Evolutionary conservation across 2,888 invertebrate genomes (phyloP), one percentile per base, ranked within the genome.

Genomic region (Plebejus anna): DNA sequence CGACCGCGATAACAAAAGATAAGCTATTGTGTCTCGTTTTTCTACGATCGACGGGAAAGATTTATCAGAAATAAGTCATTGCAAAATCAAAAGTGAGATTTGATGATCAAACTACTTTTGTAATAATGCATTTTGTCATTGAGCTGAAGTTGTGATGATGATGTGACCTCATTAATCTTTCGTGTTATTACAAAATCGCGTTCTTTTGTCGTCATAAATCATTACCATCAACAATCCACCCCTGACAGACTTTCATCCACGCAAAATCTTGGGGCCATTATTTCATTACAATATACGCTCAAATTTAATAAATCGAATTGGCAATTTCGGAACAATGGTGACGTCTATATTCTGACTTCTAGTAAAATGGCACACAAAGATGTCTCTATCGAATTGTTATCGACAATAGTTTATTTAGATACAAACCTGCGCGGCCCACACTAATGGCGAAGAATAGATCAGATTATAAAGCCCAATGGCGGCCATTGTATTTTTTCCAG

Each of bases 361-460:
- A 87, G 90, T 93, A 91, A 89, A 92, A 93, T 92, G 91, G 88
- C 92, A 92, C 88, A 70, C 79, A 83, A 80, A 81, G 83, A 87
- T 85, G 88, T 89, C 87, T 87, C 84, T 86, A 93, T 92, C 89
- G 92, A 93, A 91, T 92, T 92, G 92, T 93, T 91, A 85, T 84
- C 84, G 90, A 93, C 93, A 94, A 94, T 93, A 91, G 92, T 91
- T 92, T 94, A 92, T 94, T 92, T 92, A 91, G 90, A 87, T 89
- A 80, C 87, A 84, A 89, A 91, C 92, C 92, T 90, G 89, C 83
- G 80, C 92, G 92, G 90, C 93, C 94, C 93, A 93, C 93, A 92
- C 88, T 93, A 94, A 94, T 94, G 90, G 93, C 84, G 92, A 91
- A 90, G 89, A 90, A 91, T 89, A 86, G 90, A 83, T 86, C 84